Evolutionary conservation across 2,888 invertebrate genomes (phyloP), one percentile per base, ranked within the genome.

Genomic region (Heterodera filipjevi): DNA sequence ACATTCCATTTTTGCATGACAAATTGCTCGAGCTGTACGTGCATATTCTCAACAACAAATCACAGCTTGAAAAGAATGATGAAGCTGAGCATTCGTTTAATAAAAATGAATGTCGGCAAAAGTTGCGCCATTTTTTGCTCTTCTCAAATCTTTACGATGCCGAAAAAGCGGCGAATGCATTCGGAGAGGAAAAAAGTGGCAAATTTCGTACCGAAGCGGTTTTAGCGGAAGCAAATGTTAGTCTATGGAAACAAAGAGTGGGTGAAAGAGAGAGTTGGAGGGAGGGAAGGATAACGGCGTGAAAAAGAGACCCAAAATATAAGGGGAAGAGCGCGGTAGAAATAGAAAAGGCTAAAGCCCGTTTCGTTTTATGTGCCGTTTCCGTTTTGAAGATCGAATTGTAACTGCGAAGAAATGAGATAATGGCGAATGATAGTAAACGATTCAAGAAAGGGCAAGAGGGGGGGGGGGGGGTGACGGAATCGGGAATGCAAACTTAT

Each of bases 51-150:
- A 33, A 46, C 66, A 64, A 46, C 19, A 32, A 72, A 12, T 10
- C 16, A 53, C 53, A 22, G 3, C 6, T 19, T 6, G 53, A 22
- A 22, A 22, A 22, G 22, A 22, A 53, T 8, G 27, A 59, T 27
- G 10, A 6, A 10, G 5, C 59, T 59, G 59, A n/a, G n/a, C n/a
- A n/a, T 10, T 8, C 27, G 59, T 27, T 59, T n/a, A 22, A 39
- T 8, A 22, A 73, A 35, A n/a, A 46, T 8, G 64, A 53, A 64
- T 35, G 32, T 22, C 46, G 75, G 6, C 66, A 59, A 27, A 75
- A 75, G 30, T n/a, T 75, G 44, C 68, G 75, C 44, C 44, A 75
- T 64, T 75, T 75, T 64, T 44, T 75, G 32, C 75, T 75, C 19
- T 75, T 75, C 30, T 75, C 75, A 19, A 30, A 27, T 46, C 33